Conservation (phyloP, 2,888 invertebrate genomes). For the Philereme transversata region DNA sequence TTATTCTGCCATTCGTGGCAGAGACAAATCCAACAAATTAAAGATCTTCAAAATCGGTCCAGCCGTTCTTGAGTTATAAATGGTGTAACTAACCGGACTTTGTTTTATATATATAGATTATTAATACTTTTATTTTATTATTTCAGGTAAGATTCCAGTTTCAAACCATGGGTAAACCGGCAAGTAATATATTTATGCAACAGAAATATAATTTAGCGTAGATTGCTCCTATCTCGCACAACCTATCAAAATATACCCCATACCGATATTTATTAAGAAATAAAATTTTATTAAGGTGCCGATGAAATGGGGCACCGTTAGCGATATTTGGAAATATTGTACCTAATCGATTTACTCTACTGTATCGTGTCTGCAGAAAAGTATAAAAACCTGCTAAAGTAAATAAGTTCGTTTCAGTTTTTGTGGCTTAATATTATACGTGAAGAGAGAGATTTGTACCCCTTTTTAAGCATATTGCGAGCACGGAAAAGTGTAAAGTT, state of each 20-base stretch:
- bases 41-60: no score
- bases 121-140: conserved; percentile 13
- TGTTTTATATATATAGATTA: no score
- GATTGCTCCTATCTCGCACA: conserved; percentile 9
- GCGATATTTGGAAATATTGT: conserved; percentile 17
- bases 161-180: conserved; percentile 5
- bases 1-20: no score
- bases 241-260: conserved; percentile 17
- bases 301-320: conserved; percentile 22
- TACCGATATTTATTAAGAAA: conserved; percentile 30
- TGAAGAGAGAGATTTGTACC: no score
- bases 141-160: conserved; percentile 31
- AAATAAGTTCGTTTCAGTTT: no score
- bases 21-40: no score
- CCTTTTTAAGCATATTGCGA: no score
- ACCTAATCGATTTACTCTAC: conserved; percentile 13
- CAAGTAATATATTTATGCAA: background rate
- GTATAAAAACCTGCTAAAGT: no score
- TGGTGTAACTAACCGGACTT: no score
- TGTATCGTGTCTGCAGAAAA: background rate
- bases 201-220: background rate
- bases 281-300: conserved; percentile 36
- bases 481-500: no score
- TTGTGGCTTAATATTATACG: no score
- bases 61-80: no score